Percentiles rank a stretch among this genome's conserved stretches.
phyloP scores from a whole-genome alignment of 2,888 invertebrate species.

The Heliconius cydno region DNA sequence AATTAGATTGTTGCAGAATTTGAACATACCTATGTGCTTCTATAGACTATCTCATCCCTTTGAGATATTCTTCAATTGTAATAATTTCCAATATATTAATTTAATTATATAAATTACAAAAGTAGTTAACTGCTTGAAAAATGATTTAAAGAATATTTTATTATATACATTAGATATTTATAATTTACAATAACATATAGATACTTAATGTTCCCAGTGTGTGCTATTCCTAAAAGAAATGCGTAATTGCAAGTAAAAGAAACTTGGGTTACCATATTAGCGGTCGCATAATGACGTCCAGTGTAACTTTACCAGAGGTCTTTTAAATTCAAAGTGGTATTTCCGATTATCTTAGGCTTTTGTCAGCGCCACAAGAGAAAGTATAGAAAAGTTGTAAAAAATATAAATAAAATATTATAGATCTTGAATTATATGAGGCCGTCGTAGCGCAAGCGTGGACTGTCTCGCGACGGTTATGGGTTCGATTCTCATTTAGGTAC shows the following conservation, averaged over 20 bases:
- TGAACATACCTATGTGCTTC: background rate
- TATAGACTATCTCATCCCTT: background rate
- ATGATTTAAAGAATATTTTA: no score
- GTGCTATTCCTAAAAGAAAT: constrained; percentile 7
- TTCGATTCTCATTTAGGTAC: no score
- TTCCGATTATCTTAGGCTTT: constrained; percentile 37
- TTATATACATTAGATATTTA: no score
- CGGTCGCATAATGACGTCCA: constrained; percentile 43
- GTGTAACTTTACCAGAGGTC: constrained; percentile 29
- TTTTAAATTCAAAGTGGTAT: constrained; percentile 27
- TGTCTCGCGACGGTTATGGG: no score
- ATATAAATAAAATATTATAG: no score
- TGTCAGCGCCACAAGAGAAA: background rate
- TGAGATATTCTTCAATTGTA: background rate
- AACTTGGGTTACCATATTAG: constrained; percentile 46
- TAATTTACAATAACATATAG: background rate
- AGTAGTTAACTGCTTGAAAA: no score
- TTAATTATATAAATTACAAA: no score
- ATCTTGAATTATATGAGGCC: no score
- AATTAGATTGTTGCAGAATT: background rate
- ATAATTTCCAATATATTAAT: no score
- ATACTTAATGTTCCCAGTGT: background rate
- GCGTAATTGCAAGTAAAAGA: constrained; percentile 42
- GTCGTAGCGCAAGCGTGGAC: no score
- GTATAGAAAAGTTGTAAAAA: no score